Percentiles rank a stretch among this genome's conserved stretches.
These are phyloP conservation scores for Baccha elongata DNA, from an alignment of 2,888 invertebrate species.

Conservation along the genomic window DNA sequence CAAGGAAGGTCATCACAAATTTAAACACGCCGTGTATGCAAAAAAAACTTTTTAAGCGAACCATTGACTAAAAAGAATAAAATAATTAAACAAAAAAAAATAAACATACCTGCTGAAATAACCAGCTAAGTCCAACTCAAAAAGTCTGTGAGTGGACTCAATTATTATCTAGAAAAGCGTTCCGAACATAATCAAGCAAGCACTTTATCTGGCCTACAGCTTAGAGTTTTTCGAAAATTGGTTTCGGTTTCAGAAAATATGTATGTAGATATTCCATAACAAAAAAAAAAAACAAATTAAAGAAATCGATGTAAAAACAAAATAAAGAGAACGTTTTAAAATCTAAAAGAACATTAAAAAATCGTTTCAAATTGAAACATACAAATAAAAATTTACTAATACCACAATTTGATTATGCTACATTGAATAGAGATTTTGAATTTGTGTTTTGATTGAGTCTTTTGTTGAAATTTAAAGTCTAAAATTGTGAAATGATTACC, in stretches of 20 bases:
- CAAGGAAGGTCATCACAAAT: slow-evolving; percentile 63
- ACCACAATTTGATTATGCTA: slow-evolving; percentile 21
- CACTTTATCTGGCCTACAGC: slow-evolving; percentile 42
- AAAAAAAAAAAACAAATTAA: slow-evolving; percentile 14
- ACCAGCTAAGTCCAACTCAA: slow-evolving; percentile 11
- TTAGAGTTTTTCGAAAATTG: slow-evolving; percentile 42
- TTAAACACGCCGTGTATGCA: slow-evolving; percentile 49
- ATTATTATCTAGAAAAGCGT: slow-evolving; percentile 3
- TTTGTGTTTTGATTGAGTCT: background rate
- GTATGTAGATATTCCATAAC: too few relatives aligned
- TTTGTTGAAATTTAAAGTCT: too few relatives aligned
- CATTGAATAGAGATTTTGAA: slow-evolving; percentile 1
- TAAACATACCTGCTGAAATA: slow-evolving; percentile 8
- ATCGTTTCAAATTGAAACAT: slow-evolving; percentile 72
- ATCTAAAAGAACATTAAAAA: slow-evolving; percentile 35
- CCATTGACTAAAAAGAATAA: slow-evolving; percentile 51
- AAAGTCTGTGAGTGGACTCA: background rate
- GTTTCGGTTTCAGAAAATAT: slow-evolving; percentile 59
- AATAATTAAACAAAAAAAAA: slow-evolving; percentile 16
- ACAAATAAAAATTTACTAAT: slow-evolving; percentile 6
- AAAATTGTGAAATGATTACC: too few relatives aligned
- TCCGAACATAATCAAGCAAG: slow-evolving; percentile 14
- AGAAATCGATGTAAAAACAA: slow-evolving; percentile 8
- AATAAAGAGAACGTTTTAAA: too few relatives aligned
- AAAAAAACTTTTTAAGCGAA: slow-evolving; percentile 36